Evolutionary conservation across 2,113 vertebrate genomes (phyloP), one percentile per base, ranked within the genome.

Genomic region (Apteryx mantelli): DNA sequence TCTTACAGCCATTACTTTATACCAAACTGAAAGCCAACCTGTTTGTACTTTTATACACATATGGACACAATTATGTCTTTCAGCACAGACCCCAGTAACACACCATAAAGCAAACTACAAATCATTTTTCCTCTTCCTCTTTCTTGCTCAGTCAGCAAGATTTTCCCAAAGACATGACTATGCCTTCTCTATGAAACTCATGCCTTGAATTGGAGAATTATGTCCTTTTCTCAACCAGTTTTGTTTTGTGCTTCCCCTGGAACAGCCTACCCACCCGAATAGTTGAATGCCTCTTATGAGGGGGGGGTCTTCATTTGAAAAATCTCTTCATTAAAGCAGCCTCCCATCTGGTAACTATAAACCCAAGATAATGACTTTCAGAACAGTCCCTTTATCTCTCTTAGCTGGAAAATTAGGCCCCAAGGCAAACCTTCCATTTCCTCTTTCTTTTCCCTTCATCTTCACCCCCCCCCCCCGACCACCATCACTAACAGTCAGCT

Each of bases 351-450:
- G 71, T 75, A 95, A 95, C 82, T 95, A 92, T 66, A 96, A 88
- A 82, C 63, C 46, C 69, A 94, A 86, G 84, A 96, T 71, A 95
- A 93, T 86, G 58, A 89, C 88, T 94, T 93, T 91, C 84, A 96
- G 93, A 86, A 22, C 61, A 91, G 68, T 28, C 40, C 63, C 82
- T 95, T 95, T 78, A 93, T 92, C 60, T 81, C 42, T 38, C 56
- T 58, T 58, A 89, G 95, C 66, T 86, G 75, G 89, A 52, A 73
- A 74, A 19, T 44, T 52, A 64, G 52, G 40, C 96, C 95, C 30
- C 52, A 86, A 89, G 92, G 96, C 94, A 95, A 89, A 92, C 66
- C 73, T 88, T 97, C 86, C 48, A 96, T 92, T 96, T 91, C 91
- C 61, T 92, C 89, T 83, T 91, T 93, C 85, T 77, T 77, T 38